Conservation (phyloP, 2,113 vertebrate species). For the Corynorhinus townsendii region DNA sequence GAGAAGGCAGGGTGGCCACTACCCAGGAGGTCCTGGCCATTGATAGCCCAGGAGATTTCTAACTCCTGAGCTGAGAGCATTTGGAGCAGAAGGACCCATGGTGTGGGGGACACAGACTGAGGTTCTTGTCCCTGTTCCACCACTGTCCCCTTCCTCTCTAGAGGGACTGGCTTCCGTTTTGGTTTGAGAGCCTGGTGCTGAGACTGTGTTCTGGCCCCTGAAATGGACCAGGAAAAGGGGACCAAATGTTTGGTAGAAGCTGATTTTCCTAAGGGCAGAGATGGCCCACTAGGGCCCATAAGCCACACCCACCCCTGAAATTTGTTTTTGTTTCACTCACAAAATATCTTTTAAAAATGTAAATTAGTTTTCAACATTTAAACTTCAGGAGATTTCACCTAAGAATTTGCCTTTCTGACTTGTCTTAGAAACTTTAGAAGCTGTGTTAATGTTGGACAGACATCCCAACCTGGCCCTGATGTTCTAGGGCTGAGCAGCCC, state of each 20-base stretch:
- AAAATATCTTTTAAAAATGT: not conserved
- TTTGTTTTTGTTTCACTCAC: constrained; percentile 7
- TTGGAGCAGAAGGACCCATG: not conserved
- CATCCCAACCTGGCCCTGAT: not conserved
- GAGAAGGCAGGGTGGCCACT: not conserved
- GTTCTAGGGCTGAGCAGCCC: not conserved
- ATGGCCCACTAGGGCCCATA: not conserved
- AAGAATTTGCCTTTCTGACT: constrained; percentile 1
- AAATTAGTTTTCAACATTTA: not conserved
- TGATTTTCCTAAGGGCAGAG: not conserved
- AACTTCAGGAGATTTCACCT: not conserved
- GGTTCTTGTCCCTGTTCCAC: not conserved
- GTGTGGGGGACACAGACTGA: not conserved
- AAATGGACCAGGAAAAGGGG: not conserved
- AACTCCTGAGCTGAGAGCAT: not conserved
- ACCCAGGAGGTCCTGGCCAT: not conserved
- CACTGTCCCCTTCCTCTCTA: not conserved
- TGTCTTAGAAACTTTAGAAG: not conserved
- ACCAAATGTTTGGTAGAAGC: not conserved
- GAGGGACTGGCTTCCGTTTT: not conserved
- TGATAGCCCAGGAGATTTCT: not conserved
- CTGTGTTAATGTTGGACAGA: fast-evolving
- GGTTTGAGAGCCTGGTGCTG: not conserved
- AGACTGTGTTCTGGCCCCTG: not conserved
- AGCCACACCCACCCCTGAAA: not conserved